Conservation (phyloP, 2,113 vertebrate species). For the Loxodonta africana region DNA sequence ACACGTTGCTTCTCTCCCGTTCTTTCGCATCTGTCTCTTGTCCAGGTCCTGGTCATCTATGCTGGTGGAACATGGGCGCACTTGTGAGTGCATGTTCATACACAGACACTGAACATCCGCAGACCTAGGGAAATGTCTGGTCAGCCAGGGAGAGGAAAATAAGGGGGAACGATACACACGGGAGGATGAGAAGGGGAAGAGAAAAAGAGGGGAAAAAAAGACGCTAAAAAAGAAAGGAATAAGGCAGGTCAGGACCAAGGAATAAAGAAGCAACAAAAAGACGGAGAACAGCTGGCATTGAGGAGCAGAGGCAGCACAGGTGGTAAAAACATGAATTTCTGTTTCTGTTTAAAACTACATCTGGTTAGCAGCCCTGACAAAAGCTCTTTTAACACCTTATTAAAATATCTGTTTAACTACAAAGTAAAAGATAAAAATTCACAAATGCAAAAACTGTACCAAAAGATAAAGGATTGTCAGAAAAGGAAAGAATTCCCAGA, state of each 20-base stretch:
- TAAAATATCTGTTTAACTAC: not conserved
- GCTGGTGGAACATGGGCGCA: not conserved
- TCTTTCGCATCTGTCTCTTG: not conserved
- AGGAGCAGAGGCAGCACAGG: not conserved
- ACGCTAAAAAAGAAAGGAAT: not conserved
- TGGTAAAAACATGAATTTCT: not conserved
- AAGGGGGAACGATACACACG: not conserved
- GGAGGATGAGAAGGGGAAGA: rapidly evolving
- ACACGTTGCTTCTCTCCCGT: not conserved
- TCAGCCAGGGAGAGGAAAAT: not conserved
- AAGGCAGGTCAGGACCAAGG: not conserved
- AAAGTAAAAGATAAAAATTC: slow-evolving; percentile 28
- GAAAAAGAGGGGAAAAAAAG: not conserved
- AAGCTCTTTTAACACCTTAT: not conserved
- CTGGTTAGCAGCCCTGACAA: not conserved
- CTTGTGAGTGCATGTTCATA: too few relatives aligned
- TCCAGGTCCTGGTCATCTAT: not conserved
- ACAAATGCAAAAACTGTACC: not conserved
- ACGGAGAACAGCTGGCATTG: not conserved
- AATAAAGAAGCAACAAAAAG: not conserved
- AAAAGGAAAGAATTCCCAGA: not conserved
- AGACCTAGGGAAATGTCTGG: not conserved
- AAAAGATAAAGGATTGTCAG: not conserved
- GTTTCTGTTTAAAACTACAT: not conserved
- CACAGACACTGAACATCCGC: not conserved